Evolutionary conservation across 1,140 invertebrate species (phyloP), one percentile per base, ranked within the genome.

Genomic region (Drosophila sp.): DNA sequence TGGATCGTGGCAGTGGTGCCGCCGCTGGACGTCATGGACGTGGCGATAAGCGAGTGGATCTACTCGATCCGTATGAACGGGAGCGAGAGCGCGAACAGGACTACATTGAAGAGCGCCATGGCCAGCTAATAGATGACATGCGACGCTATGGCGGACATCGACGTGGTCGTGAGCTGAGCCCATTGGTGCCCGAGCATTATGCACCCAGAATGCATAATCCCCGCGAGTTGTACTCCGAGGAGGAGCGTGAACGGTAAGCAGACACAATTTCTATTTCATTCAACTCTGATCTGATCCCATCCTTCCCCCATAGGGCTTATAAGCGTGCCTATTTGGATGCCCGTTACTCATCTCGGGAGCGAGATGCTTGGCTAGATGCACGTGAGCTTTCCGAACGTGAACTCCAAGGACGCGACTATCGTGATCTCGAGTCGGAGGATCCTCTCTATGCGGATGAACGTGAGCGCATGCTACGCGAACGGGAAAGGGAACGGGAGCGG

Each of bases 31-130:
- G 81, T 1, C 80, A 79, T 68, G 75, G 71, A 5, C 44, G 44
- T 50, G 64, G 70, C 27, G 90, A 70, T 41, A 90, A 90, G 41
- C 76, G 81, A 10, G 63, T 66, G 5, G 83, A 86, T 50, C 44
- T 50, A 0, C 27, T 91, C 44, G 91, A 92, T 66, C 69, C 71
- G 0, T 92, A 92, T 41, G 91, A 92, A 25, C 72, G 85, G 0
- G 91, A 92, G 23, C 91, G 84, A 17, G 91, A 92, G 1, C 84
- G 86, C 7, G 79, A 91, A 27, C 91, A 90, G 27, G 91, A 92
- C 0, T 84, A 89, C 11, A 79, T 91, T 6, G 84, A 90, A 30
- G 72, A 76, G 30, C 90, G 91, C 2, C 87, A 77, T 10, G 60
- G 84, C 0, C 84, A 82, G 0, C 62, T 90, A 30, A 61, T 91